Evolutionary conservation across 2,797 vertebrate genomes (phyloP).

Genomic region (Steatocranus sp.): DNA sequence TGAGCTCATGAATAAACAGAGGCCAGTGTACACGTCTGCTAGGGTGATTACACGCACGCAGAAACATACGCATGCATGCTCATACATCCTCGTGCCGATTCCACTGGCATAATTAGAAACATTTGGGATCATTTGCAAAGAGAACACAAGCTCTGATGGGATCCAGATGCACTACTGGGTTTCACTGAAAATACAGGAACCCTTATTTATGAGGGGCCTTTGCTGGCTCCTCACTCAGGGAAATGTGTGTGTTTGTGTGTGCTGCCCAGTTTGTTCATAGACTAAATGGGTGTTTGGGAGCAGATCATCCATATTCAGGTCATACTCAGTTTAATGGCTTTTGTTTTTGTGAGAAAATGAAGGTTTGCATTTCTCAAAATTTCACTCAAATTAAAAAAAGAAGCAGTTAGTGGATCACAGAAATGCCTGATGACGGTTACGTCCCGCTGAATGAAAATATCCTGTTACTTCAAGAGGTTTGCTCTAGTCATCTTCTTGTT

Average conservation of each 20-base stretch:
- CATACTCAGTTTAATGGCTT: conserved; percentile 29
- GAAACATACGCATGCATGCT: not conserved
- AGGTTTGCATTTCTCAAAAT: not conserved
- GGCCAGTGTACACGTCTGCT: conserved; percentile 39
- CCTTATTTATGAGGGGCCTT: conserved; percentile 73
- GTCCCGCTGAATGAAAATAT: conserved; percentile 1
- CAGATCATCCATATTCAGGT: conserved; percentile 48
- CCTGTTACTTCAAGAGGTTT: not conserved
- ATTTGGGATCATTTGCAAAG: conserved; percentile 76
- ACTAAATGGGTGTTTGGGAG: conserved; percentile 30
- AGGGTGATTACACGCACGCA: conserved; percentile 10
- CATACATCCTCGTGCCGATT: conserved; percentile 63
- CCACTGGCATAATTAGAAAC: conserved; percentile 74
- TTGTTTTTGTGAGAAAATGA: conserved; percentile 9
- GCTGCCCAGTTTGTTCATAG: conserved; percentile 6
- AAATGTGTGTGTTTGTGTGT: conserved; percentile 33
- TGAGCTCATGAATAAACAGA: conserved; percentile 46
- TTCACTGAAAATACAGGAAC: conserved; percentile 69
- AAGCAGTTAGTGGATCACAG: not conserved
- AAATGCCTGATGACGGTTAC: not conserved
- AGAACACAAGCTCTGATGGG: conserved; percentile 74
- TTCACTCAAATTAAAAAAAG: not conserved
- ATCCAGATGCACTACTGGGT: conserved; percentile 73
- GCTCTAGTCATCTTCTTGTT: not conserved
- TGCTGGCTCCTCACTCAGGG: conserved; percentile 63